Percentiles rank a stretch among this genome's conserved stretches.
Conservation (phyloP, 2,113 vertebrate genomes). For the Callopanchax toddi region DNA sequence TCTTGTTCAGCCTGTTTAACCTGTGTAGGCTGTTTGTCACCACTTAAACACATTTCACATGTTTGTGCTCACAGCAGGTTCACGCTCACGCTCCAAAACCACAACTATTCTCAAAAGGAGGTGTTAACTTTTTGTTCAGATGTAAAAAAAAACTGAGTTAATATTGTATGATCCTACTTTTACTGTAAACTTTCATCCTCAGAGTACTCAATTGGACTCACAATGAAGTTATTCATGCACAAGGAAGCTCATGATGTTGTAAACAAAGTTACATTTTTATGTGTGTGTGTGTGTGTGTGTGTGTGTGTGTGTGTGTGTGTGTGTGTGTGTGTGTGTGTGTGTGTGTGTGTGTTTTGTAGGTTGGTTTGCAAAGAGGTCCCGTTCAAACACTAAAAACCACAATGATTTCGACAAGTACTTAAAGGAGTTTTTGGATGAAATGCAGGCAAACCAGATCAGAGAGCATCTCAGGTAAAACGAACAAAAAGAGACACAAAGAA, state of each 20-base stretch:
- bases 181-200: neutral
- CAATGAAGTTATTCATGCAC: neutral
- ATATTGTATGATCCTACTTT: neutral
- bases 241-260: neutral
- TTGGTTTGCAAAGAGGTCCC: constrained; percentile 85
- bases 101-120: neutral
- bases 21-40: constrained; percentile 32
- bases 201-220: neutral
- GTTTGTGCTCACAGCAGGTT: constrained; percentile 33
- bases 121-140: neutral
- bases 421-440: constrained; percentile 84
- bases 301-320: no score
- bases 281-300: constrained; percentile 11
- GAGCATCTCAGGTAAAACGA: constrained; percentile 85
- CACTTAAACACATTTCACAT: constrained; percentile 37
- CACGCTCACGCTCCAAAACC: constrained; percentile 24
- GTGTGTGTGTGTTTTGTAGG: constrained; percentile 73
- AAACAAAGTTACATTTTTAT: neutral
- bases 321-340: neutral
- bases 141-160: no score
- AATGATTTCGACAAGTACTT: constrained; percentile 62
- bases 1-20: neutral
- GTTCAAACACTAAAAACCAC: constrained; percentile 15
- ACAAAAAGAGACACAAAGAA: neutral
- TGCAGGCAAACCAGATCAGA: constrained; percentile 89